These are phyloP conservation scores for Panurus biarmicus DNA, from an alignment of 2,113 vertebrate species.

Conservation along the genomic window DNA sequence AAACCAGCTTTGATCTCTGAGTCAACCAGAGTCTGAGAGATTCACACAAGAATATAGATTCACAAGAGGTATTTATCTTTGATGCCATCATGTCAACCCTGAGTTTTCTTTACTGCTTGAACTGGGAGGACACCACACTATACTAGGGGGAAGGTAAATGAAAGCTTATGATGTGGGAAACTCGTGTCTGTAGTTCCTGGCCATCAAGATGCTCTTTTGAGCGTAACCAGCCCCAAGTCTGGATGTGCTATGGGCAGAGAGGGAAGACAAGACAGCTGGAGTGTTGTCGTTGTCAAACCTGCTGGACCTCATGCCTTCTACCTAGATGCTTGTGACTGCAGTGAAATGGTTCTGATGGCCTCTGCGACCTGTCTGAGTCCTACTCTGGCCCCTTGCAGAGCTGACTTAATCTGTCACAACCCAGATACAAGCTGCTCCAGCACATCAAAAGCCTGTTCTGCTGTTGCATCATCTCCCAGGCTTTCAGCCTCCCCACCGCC, in stretches of 20 bases:
- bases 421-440: neutral
- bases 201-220: neutral
- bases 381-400: neutral
- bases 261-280: neutral
- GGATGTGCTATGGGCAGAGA: neutral
- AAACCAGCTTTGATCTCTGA: neutral
- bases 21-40: neutral
- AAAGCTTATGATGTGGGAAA: neutral
- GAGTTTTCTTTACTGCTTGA: neutral
- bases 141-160: neutral
- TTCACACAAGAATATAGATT: neutral
- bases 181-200: neutral
- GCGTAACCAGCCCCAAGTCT: fast-evolving
- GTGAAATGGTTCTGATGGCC: neutral
- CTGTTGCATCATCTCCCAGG: neutral
- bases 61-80: neutral
- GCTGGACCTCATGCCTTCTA: neutral
- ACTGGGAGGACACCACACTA: neutral
- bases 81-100: neutral
- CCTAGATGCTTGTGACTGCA: neutral
- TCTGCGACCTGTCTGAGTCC: neutral
- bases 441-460: neutral
- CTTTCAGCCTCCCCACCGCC: neutral
- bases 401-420: neutral
- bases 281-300: neutral